A percentile compares a stretch with the other conserved stretches of the same genome.
These are phyloP conservation scores for Cryptoblepharus egeriae DNA, from an alignment of 2,797 vertebrate genomes.

Conservation along the genomic window DNA sequence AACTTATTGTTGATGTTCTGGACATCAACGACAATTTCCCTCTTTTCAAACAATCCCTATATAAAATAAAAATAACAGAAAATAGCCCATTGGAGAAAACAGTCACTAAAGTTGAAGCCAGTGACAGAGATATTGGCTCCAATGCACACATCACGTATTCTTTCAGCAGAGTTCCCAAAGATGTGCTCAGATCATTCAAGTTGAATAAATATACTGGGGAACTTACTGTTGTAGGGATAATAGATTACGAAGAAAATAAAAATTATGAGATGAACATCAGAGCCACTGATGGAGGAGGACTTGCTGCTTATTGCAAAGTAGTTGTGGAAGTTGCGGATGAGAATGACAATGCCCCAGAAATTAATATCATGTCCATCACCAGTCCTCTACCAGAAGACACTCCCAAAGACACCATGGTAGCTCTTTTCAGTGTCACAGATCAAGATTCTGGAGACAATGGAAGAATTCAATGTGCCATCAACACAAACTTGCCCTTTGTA, in stretches of 20 bases:
- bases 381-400: slow-evolving; percentile 69
- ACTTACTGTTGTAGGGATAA: slow-evolving; percentile 6
- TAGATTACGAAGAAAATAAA: slow-evolving; percentile 57
- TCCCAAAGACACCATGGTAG: slow-evolving; percentile 58
- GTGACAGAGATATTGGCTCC: slow-evolving; percentile 76
- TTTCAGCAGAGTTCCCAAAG: slow-evolving; percentile 66
- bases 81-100: slow-evolving; percentile 55
- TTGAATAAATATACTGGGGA: slow-evolving; percentile 45
- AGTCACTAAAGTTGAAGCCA: slow-evolving; percentile 66
- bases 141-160: slow-evolving; percentile 68
- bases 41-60: slow-evolving; percentile 67
- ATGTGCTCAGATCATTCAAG: slow-evolving; percentile 50
- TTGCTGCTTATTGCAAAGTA: slow-evolving; percentile 2
- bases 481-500: too few relatives aligned
- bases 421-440: slow-evolving; percentile 72
- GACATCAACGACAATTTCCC: slow-evolving; percentile 75
- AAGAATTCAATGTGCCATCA: slow-evolving; percentile 52
- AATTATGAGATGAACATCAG: slow-evolving; percentile 49
- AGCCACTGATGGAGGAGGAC: slow-evolving; percentile 36
- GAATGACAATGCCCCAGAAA: slow-evolving; percentile 61
- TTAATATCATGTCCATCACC: slow-evolving; percentile 52
- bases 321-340: background rate
- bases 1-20: slow-evolving; percentile 24
- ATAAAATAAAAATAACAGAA: slow-evolving; percentile 67
- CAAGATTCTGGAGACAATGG: slow-evolving; percentile 77